A percentile compares a stretch with the other conserved stretches of the same genome.
phyloP scores from a whole-genome alignment of 2,888 invertebrate species.

The Drosophila borborema region DNA sequence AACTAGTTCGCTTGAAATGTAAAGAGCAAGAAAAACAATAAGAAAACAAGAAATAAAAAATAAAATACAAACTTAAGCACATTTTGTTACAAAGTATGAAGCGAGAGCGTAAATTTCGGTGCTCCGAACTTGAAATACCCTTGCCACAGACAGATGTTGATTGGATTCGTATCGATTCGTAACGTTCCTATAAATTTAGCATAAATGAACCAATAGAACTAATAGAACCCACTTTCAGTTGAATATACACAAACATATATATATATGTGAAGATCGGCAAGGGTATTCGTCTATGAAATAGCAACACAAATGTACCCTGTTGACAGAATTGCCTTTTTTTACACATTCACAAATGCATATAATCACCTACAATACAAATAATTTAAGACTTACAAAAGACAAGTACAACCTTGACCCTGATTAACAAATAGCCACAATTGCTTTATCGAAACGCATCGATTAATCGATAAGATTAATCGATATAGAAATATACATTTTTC shows the following conservation, averaged over 20 bases:
- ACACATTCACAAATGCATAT: conserved; percentile 61
- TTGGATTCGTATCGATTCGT: not conserved
- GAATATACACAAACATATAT: not conserved
- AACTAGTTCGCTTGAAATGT: conserved; percentile 49
- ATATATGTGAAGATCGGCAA: conserved; percentile 3
- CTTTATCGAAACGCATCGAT: not conserved
- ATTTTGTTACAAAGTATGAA: conserved; percentile 9
- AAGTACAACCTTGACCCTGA: conserved; percentile 39
- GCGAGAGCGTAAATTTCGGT: conserved; percentile 22
- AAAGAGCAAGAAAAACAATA: not conserved
- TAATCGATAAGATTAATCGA: conserved; percentile 8
- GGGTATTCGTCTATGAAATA: conserved; percentile 21
- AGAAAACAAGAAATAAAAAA: not conserved
- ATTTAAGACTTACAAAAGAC: conserved; percentile 57
- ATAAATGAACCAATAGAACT: not conserved
- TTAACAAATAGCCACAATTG: conserved; percentile 42
- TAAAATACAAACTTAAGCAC: not conserved
- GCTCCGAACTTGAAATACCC: conserved; percentile 35
- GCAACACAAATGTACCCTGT: conserved; percentile 76
- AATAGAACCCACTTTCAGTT: not conserved
- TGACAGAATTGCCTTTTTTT: conserved; percentile 82
- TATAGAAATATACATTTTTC: not conserved
- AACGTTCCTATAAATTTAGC: conserved; percentile 11
- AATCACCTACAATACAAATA: conserved; percentile 78
- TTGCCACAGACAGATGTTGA: conserved; percentile 6